These are phyloP conservation scores for Xanthorhoe designata DNA, from an alignment of 2,888 invertebrate genomes.

Conservation along the genomic window DNA sequence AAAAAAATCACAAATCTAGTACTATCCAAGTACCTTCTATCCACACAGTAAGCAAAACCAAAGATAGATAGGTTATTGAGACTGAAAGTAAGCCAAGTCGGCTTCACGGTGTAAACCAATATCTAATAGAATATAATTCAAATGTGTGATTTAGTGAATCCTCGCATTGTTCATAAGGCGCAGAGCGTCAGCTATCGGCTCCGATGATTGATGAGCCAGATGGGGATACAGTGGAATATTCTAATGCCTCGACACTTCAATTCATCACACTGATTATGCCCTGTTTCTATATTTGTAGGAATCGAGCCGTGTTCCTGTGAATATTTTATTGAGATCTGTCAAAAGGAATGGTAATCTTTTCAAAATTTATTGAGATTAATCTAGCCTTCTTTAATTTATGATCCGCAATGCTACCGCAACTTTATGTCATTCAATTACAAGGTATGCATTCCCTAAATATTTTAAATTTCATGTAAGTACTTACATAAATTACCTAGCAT, in stretches of 20 bases:
- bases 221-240: constrained; percentile 58
- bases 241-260: constrained; percentile 58
- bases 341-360: not conserved
- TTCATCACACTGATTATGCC: constrained; percentile 61
- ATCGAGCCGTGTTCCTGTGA: constrained; percentile 7
- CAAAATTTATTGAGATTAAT: not conserved
- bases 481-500: too few species aligned
- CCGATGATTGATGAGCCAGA: constrained; percentile 68
- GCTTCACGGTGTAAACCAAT: not conserved
- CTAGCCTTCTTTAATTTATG: too few species aligned
- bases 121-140: constrained; percentile 2
- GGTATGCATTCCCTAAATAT: too few species aligned
- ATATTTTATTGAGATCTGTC: constrained; percentile 1
- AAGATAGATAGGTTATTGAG: too few species aligned
- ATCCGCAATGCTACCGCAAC: too few species aligned
- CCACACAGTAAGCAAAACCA: too few species aligned
- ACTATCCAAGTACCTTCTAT: too few species aligned
- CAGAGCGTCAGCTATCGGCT: constrained; percentile 54
- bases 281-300: constrained; percentile 28
- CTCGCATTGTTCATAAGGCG: constrained; percentile 54
- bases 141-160: constrained; percentile 32
- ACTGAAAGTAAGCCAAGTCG: too few species aligned
- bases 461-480: too few species aligned
- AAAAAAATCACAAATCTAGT: too few species aligned
- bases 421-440: too few species aligned